Evolutionary conservation across 2,797 vertebrate species (phyloP).

Genomic region (Hapalemur alaotrensis): DNA sequence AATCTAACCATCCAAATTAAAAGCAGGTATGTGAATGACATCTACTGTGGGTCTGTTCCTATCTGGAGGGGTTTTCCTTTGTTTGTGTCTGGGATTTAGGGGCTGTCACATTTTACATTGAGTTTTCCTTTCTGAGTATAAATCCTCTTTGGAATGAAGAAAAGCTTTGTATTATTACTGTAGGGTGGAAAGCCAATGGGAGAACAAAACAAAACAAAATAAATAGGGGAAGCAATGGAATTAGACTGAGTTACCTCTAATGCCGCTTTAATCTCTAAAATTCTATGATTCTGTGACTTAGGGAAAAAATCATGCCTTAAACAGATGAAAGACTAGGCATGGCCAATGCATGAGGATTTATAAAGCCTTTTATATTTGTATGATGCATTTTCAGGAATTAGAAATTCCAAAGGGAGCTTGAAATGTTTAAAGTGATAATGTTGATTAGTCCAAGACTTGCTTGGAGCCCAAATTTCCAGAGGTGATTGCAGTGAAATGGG

Average conservation of each 20-base stretch:
- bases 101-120: neutral
- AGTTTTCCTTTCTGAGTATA: neutral
- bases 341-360: neutral
- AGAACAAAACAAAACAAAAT: slow-evolving; percentile 23
- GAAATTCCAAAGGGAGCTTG: slow-evolving; percentile 15
- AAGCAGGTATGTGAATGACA: slow-evolving; percentile 72
- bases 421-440: slow-evolving; percentile 27
- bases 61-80: neutral
- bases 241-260: neutral
- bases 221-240: neutral
- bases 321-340: neutral
- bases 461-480: neutral
- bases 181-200: neutral
- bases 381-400: neutral
- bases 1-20: slow-evolving; percentile 64
- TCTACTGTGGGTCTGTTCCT: neutral
- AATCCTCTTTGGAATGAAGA: neutral
- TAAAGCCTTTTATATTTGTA: neutral
- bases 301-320: neutral
- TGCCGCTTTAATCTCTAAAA: slow-evolving; percentile 4
- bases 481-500: neutral
- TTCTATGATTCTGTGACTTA: neutral
- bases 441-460: neutral
- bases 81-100: neutral
- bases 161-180: slow-evolving; percentile 8